A percentile compares a stretch with the other conserved stretches of the same genome.
phyloP scores from a whole-genome alignment of 1,140 invertebrate species.

The Neoseiulus cucumeris region DNA sequence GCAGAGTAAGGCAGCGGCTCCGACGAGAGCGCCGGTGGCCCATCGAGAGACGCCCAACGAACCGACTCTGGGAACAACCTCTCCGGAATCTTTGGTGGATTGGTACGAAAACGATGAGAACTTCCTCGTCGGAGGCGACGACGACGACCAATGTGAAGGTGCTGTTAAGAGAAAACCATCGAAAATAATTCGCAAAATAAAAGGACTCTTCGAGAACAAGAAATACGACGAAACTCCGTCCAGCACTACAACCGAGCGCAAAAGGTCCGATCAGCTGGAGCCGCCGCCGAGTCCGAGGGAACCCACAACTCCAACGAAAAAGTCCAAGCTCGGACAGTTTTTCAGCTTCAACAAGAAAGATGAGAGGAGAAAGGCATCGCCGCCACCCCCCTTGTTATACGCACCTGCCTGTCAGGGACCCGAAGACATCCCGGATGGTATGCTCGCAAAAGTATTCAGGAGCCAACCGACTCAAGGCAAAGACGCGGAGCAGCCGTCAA shows the following conservation, averaged over 20 bases:
- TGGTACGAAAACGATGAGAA: neutral
- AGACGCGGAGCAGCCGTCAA: neutral
- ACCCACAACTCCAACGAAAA: slow-evolving; percentile 4
- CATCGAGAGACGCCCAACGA: neutral
- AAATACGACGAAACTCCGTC: neutral
- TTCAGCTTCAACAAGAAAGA: slow-evolving; percentile 5
- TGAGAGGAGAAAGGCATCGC: neutral
- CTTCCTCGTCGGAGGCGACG: no score
- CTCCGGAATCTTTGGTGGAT: neutral
- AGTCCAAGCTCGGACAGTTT: neutral
- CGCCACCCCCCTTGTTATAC: neutral
- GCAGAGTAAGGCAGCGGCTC: no score
- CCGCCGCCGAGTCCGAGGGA: neutral
- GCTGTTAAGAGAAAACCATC: neutral
- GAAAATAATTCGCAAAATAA: slow-evolving; percentile 1
- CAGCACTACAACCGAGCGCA: neutral
- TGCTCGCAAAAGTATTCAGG: slow-evolving; percentile 5
- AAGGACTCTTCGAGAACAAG: slow-evolving; percentile 4
- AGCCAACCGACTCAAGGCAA: neutral
- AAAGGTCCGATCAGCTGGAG: neutral
- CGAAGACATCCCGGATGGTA: neutral
- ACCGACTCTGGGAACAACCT: neutral
- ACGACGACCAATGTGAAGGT: neutral
- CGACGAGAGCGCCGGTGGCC: neutral
- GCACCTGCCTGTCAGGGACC: neutral